phyloP scores from a whole-genome alignment of 2,888 invertebrate genomes.

The Leucania comma region DNA sequence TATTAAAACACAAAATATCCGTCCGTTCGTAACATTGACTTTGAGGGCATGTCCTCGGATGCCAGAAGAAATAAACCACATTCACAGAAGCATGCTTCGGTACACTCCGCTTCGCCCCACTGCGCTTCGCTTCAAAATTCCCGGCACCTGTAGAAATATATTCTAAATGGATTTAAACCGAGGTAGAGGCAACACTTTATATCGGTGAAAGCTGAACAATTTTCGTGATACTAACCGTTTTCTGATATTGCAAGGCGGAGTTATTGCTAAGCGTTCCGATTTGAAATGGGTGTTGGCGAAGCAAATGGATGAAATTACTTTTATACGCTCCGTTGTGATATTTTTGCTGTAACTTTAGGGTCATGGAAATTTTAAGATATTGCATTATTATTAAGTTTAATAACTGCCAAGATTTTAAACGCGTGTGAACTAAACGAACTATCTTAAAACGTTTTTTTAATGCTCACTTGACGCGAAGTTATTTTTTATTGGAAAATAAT shows the following conservation, averaged over 20 bases:
- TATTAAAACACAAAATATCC: constrained; percentile 23
- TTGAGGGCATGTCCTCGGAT: constrained; percentile 20
- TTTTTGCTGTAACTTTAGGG: constrained; percentile 1
- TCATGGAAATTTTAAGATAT: not conserved
- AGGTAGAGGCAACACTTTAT: constrained; percentile 61
- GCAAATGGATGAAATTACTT: constrained; percentile 42
- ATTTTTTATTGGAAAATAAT: too few relatives aligned
- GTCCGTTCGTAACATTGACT: constrained; percentile 17
- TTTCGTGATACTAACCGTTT: constrained; percentile 62
- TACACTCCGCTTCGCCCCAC: constrained; percentile 20
- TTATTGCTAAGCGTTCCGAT: constrained; percentile 55
- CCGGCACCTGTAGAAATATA: constrained; percentile 60
- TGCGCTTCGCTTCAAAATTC: constrained; percentile 51
- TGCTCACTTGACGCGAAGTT: too few relatives aligned
- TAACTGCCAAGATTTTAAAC: not conserved
- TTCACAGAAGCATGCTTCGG: constrained; percentile 45
- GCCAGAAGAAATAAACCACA: constrained; percentile 52
- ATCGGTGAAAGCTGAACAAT: constrained; percentile 60
- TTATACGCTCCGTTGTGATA: constrained; percentile 18
- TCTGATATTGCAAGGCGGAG: constrained; percentile 59
- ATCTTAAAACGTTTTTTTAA: not conserved
- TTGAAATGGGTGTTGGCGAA: constrained; percentile 49
- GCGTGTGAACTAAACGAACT: not conserved
- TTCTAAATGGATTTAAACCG: constrained; percentile 66
- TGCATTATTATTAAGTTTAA: not conserved